A percentile compares a stretch with the other conserved stretches of the same genome.
Conservation (phyloP, 2,888 invertebrate genomes). For the Frankliniella fusca region DNA sequence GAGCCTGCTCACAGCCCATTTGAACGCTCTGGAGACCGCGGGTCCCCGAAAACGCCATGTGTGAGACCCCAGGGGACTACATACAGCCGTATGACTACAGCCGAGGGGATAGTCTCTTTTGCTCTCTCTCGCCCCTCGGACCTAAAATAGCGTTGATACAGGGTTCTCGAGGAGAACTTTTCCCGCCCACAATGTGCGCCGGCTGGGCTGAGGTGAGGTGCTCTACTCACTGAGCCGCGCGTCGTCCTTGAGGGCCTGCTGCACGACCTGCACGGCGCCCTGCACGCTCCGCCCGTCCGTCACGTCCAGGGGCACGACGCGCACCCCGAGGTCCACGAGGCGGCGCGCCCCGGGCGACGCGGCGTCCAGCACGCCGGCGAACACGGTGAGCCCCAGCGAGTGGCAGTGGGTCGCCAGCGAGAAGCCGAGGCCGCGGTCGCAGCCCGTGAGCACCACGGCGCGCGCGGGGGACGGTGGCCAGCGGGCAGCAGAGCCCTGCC, state of each 20-base stretch:
- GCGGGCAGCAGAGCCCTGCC: neutral
- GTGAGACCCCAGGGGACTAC: too few species aligned
- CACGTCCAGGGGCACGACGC: constrained; percentile 47
- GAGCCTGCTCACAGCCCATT: too few species aligned
- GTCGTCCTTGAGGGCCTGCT: neutral
- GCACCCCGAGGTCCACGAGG: constrained; percentile 40
- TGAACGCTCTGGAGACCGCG: too few species aligned
- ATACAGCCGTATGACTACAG: too few species aligned
- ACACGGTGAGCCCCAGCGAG: constrained; percentile 45
- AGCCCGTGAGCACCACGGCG: constrained; percentile 43
- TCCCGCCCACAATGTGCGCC: too few species aligned
- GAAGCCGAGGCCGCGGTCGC: constrained; percentile 45
- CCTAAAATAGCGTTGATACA: too few species aligned
- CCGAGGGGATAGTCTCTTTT: too few species aligned
- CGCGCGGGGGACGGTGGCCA: neutral
- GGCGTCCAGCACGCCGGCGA: constrained; percentile 46
- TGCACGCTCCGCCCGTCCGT: constrained; percentile 43
- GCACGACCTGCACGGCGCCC: constrained; percentile 34
- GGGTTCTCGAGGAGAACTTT: too few species aligned
- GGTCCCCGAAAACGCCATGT: too few species aligned
- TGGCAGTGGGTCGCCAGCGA: constrained; percentile 43
- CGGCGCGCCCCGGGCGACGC: constrained; percentile 42
- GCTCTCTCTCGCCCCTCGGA: too few species aligned
- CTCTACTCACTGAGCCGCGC: neutral
- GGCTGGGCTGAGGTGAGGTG: too few species aligned